Evolutionary conservation across 1,140 invertebrate genomes (phyloP), one percentile per base, ranked within the genome.

Genomic region (Drosophila tropicalis): DNA sequence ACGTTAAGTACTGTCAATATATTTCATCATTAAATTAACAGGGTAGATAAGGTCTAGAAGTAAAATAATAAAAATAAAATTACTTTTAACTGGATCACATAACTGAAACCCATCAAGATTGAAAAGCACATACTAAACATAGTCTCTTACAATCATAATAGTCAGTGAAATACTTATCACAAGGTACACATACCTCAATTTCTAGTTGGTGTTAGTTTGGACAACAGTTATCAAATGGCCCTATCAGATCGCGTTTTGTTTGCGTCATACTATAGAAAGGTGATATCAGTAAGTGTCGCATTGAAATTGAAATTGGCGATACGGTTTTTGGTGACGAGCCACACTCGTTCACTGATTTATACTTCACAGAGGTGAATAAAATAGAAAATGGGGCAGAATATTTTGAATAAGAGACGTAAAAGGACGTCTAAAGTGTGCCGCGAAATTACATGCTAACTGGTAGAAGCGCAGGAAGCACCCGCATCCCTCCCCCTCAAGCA

Each of bases 271-370:
- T 25, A 62, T 22, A 40, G 29, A 25, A 12, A 29, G 29, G 19
- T 44, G 32, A 39, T 22, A 61, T 61, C 58, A 61, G 9, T 41
- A 10, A 9, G 15, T 40, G 58, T 61, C 58, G 44, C 44, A 51
- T 51, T 51, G 44, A 22, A 51, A 51, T 22, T 22, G 44, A 22
- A 51, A 51, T 22, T 22, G 17, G 44, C 44, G 55, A 61, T 39
- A 41, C 32, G 13, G 36, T 9, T 39, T 9, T 39, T 22, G 34
- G 15, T 22, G 39, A 36, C 39, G 60, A 44, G 15, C 19, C 58
- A 39, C 34, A 61, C 22, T 51, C 44, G 13, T 34, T 36, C 79
- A 78, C 54, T 82, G 79, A 74, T 82, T 82, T 82, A 74, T 65
- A 82, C 70, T 82, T 82, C 79, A 82, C 7, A 67, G n/a, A 65